Conservation (phyloP, 2,797 vertebrate species). For the Helarctos malayanus region DNA sequence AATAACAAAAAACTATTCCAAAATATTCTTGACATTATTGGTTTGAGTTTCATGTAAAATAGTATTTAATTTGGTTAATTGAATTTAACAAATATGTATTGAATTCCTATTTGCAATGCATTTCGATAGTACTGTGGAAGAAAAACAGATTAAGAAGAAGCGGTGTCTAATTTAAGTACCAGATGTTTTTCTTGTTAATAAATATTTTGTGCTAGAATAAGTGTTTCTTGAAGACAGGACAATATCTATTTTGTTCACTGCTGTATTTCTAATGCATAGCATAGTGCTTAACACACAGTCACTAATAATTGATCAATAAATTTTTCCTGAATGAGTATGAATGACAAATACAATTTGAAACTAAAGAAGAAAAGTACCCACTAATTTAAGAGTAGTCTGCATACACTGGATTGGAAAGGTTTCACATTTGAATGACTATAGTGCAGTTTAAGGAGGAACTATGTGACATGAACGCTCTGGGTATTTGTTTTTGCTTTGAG, state of each 20-base stretch:
- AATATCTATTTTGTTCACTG: not conserved
- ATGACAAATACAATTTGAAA: not conserved
- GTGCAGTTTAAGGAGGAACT: not conserved
- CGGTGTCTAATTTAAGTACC: not conserved
- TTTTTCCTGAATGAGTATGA: not conserved
- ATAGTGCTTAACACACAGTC: not conserved
- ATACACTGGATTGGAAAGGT: not conserved
- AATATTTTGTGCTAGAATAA: slow-evolving; percentile 15
- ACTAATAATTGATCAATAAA: not conserved
- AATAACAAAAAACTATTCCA: not conserved
- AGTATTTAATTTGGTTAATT: slow-evolving; percentile 35
- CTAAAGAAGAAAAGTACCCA: not conserved
- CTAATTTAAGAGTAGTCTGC: slow-evolving; percentile 14
- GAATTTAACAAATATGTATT: slow-evolving; percentile 37
- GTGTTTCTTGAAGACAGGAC: not conserved
- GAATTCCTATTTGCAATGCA: not conserved
- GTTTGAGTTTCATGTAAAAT: slow-evolving; percentile 38
- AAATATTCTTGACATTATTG: slow-evolving; percentile 36
- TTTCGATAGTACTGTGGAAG: slow-evolving; percentile 27
- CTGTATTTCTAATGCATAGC: not conserved
- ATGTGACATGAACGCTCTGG: not conserved
- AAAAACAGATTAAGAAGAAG: slow-evolving; percentile 31
- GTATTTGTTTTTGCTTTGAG: slow-evolving; percentile 38
- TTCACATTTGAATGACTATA: not conserved
- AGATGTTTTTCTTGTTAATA: slow-evolving; percentile 34